Evolutionary conservation across 1,140 invertebrate species (phyloP), one percentile per base, ranked within the genome.

Genomic region (Agrilus planipennis): DNA sequence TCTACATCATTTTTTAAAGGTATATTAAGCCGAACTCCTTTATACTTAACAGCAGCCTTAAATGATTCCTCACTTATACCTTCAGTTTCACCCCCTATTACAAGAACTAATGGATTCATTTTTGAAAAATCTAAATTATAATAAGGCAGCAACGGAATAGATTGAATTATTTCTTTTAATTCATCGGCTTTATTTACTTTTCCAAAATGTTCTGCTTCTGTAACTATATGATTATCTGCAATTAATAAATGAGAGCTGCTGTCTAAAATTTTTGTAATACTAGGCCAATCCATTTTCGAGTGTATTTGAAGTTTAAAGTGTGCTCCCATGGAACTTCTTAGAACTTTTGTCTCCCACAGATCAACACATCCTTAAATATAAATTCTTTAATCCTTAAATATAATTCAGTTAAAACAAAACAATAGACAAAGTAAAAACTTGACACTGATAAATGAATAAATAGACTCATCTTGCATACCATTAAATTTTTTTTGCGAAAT

Each of bases 51-150:
- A 3, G 72, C 63, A 17, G 82, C 64, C 49, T 70, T 63, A 46
- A 74, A 72, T 7, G 76, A 60, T 39, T 81, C 69, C 25, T 69
- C 47, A 68, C 81, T 87, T 3, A 93, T 64, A 1, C 89, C 87
- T 60, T 83, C 72, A 12, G 84, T 89, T 67, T 94, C 90, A n/a
- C 89, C 87, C 16, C 89, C 87, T 50, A 93, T 68, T 22, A 94
- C 68, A 1, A 93, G 53, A 18, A 77, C 70, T 12, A 75, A 61
- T 42, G 70, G 64, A 30, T 69, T 53, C 4, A 59, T 58, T 23
- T 57, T 49, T 18, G 62, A 55, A 61, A 72, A 82, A 52, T 79
- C 59, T 5, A 77, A 52, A 23, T 64, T 53, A 60, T 74, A 77
- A 62, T 84, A 86, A 22, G 77, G 72, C 17, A 74, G 37, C 28